These are phyloP conservation scores for Drosophila kanapiae DNA, from an alignment of 1,140 invertebrate species.

Conservation along the genomic window DNA sequence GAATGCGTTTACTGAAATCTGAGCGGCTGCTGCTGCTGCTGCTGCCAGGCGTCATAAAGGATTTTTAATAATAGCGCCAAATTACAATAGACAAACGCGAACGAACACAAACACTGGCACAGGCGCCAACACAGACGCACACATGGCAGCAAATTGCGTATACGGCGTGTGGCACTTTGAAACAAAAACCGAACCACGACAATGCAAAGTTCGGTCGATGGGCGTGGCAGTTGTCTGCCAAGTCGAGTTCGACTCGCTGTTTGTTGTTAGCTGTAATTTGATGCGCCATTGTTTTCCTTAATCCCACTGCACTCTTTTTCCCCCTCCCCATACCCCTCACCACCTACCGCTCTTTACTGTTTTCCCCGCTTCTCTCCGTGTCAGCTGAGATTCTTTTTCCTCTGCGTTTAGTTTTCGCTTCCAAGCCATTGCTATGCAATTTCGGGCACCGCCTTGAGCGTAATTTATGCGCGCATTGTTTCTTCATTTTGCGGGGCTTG, in stretches of 20 bases:
- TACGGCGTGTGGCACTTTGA: constrained; percentile 81
- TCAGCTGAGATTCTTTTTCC: constrained; percentile 61
- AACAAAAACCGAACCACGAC: constrained; percentile 77
- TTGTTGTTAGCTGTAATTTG: constrained; percentile 79
- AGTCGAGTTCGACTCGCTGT: constrained; percentile 52
- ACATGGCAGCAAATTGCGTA: constrained; percentile 69
- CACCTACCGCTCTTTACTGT: constrained; percentile 11
- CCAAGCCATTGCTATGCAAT: constrained; percentile 73
- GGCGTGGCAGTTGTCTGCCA: constrained; percentile 58
- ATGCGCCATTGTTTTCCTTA: constrained; percentile 78
- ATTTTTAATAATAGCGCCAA: constrained; percentile 82
- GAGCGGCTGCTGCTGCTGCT: constrained; percentile 64
- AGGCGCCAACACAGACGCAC: constrained; percentile 20
- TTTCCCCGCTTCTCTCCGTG: constrained; percentile 41
- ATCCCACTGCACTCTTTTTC: constrained; percentile 37
- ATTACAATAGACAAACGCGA: constrained; percentile 74
- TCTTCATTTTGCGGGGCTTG: constrained; percentile 73
- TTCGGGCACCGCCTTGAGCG: constrained; percentile 57
- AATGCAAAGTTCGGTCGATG: constrained; percentile 67
- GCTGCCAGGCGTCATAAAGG: constrained; percentile 73
- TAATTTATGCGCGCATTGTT: constrained; percentile 81
- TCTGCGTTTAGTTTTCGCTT: constrained; percentile 63
- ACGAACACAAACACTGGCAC: constrained; percentile 29
- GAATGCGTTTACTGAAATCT: constrained; percentile 81
- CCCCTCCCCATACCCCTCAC: constrained; percentile 3